Conservation (phyloP, 2,113 vertebrate species). For the Aptenodytes forsteri region DNA sequence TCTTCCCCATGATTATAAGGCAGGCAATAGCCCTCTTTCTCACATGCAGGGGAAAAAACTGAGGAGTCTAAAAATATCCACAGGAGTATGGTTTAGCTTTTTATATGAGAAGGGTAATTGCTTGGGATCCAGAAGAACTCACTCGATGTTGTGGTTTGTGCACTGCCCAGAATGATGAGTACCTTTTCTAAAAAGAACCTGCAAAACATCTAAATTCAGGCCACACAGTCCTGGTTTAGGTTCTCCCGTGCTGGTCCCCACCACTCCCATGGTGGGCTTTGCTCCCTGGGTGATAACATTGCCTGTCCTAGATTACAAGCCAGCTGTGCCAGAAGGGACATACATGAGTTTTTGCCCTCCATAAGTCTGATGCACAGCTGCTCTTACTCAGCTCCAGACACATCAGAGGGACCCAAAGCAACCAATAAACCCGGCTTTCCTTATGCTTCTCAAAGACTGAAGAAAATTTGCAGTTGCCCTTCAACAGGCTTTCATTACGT, state of each 20-base stretch:
- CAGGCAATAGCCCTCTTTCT: background rate
- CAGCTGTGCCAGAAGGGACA: background rate
- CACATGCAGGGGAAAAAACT: background rate
- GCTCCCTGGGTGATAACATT: background rate
- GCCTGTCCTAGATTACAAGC: conserved; percentile 2
- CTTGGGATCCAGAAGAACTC: conserved; percentile 13
- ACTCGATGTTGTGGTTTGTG: conserved; percentile 22
- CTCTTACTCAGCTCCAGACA: background rate
- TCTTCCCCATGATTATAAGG: background rate
- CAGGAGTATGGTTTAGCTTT: background rate
- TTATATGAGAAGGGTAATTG: conserved; percentile 46
- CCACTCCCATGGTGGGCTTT: background rate
- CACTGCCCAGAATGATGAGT: conserved; percentile 39
- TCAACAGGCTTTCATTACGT: background rate
- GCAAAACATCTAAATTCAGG: conserved; percentile 50
- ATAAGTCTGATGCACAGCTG: background rate
- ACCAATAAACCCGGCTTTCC: background rate
- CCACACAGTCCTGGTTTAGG: background rate
- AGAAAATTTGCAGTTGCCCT: background rate
- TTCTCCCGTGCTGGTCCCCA: accelerated
- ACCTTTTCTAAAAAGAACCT: conserved; percentile 38
- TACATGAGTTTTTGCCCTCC: background rate
- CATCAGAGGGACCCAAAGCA: background rate
- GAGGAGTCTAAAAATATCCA: background rate
- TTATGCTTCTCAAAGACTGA: background rate